These are phyloP conservation scores for Philaethria dido DNA, from an alignment of 2,888 invertebrate genomes.

Conservation along the genomic window DNA sequence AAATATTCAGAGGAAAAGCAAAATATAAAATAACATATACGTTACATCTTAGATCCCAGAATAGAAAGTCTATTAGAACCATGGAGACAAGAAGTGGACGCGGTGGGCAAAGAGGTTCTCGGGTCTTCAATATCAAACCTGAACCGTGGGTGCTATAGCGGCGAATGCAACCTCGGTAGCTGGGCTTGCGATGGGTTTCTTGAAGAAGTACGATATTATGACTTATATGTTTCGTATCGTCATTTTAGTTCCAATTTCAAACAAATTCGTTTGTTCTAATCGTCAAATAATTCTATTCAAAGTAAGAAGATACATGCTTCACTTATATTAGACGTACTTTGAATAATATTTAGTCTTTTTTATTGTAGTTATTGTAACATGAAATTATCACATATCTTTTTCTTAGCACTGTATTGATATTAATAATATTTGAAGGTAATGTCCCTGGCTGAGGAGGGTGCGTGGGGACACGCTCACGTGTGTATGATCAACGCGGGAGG, in stretches of 20 bases:
- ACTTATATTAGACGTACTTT: too few species aligned
- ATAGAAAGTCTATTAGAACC: slow-evolving; percentile 83
- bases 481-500: slow-evolving; percentile 88
- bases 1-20: too few species aligned
- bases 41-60: slow-evolving; percentile 57
- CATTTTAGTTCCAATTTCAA: too few species aligned
- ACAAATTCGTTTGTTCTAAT: too few species aligned
- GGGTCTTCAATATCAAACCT: slow-evolving; percentile 85
- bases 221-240: background rate
- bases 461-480: slow-evolving; percentile 74
- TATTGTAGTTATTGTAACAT: too few species aligned
- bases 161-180: slow-evolving; percentile 90
- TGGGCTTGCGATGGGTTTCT: slow-evolving; percentile 88
- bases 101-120: slow-evolving; percentile 81
- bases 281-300: too few species aligned
- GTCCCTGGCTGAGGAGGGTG: slow-evolving; percentile 50
- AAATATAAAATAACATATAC: too few species aligned
- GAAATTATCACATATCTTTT: too few species aligned
- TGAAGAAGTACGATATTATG: slow-evolving; percentile 58
- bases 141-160: slow-evolving; percentile 69
- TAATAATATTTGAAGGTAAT: slow-evolving; percentile 54
- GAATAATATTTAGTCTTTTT: too few species aligned
- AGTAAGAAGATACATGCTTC: too few species aligned
- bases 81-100: slow-evolving; percentile 85
- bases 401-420: background rate